Evolutionary conservation across 2,888 invertebrate genomes (phyloP).

Genomic region (Nomada fabriciana): DNA sequence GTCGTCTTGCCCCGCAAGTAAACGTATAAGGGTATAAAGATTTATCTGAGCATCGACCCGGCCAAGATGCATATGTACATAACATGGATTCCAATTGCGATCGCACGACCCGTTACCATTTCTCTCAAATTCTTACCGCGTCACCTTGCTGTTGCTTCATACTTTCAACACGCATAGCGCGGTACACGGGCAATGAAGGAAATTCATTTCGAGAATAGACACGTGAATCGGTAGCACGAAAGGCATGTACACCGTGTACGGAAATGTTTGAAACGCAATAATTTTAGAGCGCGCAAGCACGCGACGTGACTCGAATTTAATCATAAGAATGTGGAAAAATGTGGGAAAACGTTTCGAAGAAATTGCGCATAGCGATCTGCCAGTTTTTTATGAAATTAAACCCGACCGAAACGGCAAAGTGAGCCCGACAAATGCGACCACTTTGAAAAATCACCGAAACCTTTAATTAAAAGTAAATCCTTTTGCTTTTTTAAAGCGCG

Average conservation of each 20-base stretch:
- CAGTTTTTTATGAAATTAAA: slow-evolving; percentile 39
- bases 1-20: neutral
- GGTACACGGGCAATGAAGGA: neutral
- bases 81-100: too few species aligned
- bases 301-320: slow-evolving; percentile 19
- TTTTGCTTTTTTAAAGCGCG: slow-evolving; percentile 16
- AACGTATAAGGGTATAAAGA: neutral
- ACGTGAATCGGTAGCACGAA: neutral
- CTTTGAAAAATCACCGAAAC: slow-evolving; percentile 50
- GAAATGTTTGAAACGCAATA: too few species aligned
- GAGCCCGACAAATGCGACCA: slow-evolving; percentile 10
- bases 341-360: slow-evolving; percentile 6
- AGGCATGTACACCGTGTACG: too few species aligned
- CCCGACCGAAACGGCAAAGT: slow-evolving; percentile 7
- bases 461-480: slow-evolving; percentile 63
- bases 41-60: neutral
- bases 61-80: slow-evolving; percentile 22
- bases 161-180: too few species aligned
- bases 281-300: too few species aligned
- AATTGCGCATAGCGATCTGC: slow-evolving; percentile 3
- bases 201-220: neutral
- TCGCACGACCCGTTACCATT: slow-evolving; percentile 40
- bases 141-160: too few species aligned
- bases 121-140: slow-evolving; percentile 10
- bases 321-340: neutral